These are phyloP conservation scores for Zapus hudsonius DNA, from an alignment of 2,113 vertebrate species.

Conservation along the genomic window DNA sequence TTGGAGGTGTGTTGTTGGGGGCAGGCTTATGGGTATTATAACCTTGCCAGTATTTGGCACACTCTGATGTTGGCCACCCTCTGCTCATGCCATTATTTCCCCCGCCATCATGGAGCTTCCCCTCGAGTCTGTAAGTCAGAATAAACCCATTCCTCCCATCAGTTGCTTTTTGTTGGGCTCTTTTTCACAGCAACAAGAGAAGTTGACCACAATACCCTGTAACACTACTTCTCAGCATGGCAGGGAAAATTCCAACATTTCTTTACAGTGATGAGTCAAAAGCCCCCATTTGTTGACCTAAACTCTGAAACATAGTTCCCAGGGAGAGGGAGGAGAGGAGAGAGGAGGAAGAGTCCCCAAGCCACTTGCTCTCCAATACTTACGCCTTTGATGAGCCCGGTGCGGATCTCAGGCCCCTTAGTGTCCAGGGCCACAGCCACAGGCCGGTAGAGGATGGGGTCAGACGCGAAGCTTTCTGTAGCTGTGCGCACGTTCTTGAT, in stretches of 20 bases:
- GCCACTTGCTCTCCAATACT: conserved; percentile 75
- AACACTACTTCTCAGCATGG: no score
- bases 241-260: background rate
- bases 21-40: no score
- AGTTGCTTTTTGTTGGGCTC: no score
- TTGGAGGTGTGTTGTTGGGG: no score
- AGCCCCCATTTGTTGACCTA: background rate
- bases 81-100: no score
- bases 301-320: background rate
- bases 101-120: no score
- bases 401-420: conserved; percentile 98
- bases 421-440: conserved; percentile 97
- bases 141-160: no score
- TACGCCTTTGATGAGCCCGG: conserved; percentile 98
- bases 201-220: no score
- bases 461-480: conserved; percentile 93
- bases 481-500: conserved; percentile 96
- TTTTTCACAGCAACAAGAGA: no score
- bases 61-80: no score
- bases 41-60: no score
- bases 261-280: background rate
- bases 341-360: background rate
- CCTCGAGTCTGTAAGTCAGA: no score
- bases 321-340: background rate
- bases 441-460: conserved; percentile 93